Conservation (phyloP, 1,140 invertebrate species). For the Drosophila azteca region DNA sequence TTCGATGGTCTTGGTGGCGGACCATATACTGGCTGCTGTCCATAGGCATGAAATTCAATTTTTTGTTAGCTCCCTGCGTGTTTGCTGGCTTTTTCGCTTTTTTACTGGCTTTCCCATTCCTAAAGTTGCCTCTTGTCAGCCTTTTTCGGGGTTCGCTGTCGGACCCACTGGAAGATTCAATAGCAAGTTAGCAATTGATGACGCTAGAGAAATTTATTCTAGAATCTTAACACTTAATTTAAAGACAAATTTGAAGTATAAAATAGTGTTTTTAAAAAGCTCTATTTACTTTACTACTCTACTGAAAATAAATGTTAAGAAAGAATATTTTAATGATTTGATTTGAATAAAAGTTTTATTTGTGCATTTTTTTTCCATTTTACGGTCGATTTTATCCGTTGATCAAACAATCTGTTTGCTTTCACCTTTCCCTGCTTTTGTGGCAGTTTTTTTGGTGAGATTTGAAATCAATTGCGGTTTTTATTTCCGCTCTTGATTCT, state of each 20-base stretch:
- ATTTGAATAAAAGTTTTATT: conserved; percentile 46
- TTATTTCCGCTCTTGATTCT: too few relatives aligned
- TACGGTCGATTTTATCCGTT: conserved; percentile 54
- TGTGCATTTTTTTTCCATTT: conserved; percentile 49
- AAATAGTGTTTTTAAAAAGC: too few relatives aligned
- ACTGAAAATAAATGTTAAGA: background rate
- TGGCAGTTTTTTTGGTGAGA: conserved; percentile 41
- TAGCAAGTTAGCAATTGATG: conserved; percentile 63
- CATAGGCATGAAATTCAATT: conserved; percentile 79
- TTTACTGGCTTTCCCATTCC: background rate
- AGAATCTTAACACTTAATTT: too few relatives aligned
- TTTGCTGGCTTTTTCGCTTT: conserved; percentile 19
- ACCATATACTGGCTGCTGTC: conserved; percentile 53
- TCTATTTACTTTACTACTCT: too few relatives aligned
- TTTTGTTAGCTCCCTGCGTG: conserved; percentile 51
- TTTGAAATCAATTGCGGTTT: conserved; percentile 50
- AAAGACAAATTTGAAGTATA: too few relatives aligned
- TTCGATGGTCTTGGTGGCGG: conserved; percentile 18
- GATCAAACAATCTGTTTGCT: conserved; percentile 54
- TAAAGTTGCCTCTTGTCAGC: conserved; percentile 25
- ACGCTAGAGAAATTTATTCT: conserved; percentile 43
- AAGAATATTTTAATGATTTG: conserved; percentile 16
- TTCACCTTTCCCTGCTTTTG: conserved; percentile 44
- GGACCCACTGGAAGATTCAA: too few relatives aligned
- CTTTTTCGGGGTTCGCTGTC: background rate